Percentiles rank a stretch among this genome's conserved stretches.
Conservation (phyloP, 1,140 invertebrate genomes). For the Gonatopus flavifemur region DNA sequence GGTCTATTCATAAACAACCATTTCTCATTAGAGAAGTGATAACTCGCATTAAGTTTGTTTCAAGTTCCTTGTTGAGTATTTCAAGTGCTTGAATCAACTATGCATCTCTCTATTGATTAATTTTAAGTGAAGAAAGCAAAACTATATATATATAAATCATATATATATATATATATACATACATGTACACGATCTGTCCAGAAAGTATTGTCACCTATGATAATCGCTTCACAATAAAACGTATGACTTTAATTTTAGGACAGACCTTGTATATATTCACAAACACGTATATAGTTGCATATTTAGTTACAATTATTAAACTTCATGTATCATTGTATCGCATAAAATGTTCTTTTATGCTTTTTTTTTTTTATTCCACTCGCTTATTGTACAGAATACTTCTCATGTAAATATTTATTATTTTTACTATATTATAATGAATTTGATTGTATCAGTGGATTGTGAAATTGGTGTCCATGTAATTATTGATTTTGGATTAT, state of each 20-base stretch:
- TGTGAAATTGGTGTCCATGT: neutral
- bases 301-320: too few species aligned
- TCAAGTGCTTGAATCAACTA: slow-evolving; percentile 5
- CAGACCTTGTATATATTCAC: slow-evolving; percentile 36
- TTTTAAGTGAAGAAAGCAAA: neutral
- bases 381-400: slow-evolving; percentile 43
- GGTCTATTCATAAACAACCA: neutral
- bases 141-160: slow-evolving; percentile 6
- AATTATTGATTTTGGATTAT: neutral
- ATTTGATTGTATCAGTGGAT: slow-evolving; percentile 24
- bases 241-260: slow-evolving; percentile 13
- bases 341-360: too few species aligned
- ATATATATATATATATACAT: slow-evolving; percentile 2
- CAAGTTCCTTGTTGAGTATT: neutral
- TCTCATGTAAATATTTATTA: slow-evolving; percentile 56
- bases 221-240: neutral
- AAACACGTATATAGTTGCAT: slow-evolving; percentile 46
- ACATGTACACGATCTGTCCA: neutral
- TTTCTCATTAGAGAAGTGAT: neutral
- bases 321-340: too few species aligned
- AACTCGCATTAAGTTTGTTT: slow-evolving; percentile 13
- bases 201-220: neutral
- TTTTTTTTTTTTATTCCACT: slow-evolving; percentile 43
- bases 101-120: slow-evolving; percentile 17
- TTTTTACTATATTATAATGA: slow-evolving; percentile 43